Base-by-base conservation (phyloP, 2,888 invertebrate genomes). In the Ochlodes sylvanus region DNA sequence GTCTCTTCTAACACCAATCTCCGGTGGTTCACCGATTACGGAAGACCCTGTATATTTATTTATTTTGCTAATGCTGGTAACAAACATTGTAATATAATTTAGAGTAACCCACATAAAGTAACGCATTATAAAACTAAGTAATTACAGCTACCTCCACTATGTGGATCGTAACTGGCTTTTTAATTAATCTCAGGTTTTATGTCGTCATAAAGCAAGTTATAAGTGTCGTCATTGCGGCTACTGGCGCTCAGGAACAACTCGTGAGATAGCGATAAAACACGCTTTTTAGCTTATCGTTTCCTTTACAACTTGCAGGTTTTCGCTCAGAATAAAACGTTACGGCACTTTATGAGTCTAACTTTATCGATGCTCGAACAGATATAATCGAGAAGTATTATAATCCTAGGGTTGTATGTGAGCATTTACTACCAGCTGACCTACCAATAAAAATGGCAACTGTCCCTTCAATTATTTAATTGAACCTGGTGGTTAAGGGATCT, bases 171-270 rank as follows among this genome's bases (percentile, higher is more conserved):
- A 38, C 17, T 17, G 17, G 41, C 52, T 52, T 62, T 65, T 65
- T 58, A 50, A 58, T 65, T 65, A 52, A 58, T 58, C 50, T 52
- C 52, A 52, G 57, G 65, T 62, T 65, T 65, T 58, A 65, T 65
- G 52, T 41, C 58, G 34, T 60, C 65, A 58, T 66, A 66, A 66
- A 50, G 41, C 52, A 42, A 41, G 58, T 60, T 65, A 15, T 52
- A 60, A 60, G 58, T 57, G 47, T 47, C 58, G 41, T 65, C 44
- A 34, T 64, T 34, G 58, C 47, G 50, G 41, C 58, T 58, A 34
- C 38, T 41, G 41, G 65, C 65, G 27, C 58, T 17, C 50, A 32
- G 38, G 50, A 38, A 27, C 47, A 17, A 32, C 65, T 58, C 52
- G 41, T 52, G 17, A 42, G 58, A 60, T 52, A 32, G 65, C 58